A percentile compares a stretch with the other conserved stretches of the same genome.
These are phyloP conservation scores for Luscinia luscinia DNA, from an alignment of 2,797 vertebrate genomes.

Conservation along the genomic window DNA sequence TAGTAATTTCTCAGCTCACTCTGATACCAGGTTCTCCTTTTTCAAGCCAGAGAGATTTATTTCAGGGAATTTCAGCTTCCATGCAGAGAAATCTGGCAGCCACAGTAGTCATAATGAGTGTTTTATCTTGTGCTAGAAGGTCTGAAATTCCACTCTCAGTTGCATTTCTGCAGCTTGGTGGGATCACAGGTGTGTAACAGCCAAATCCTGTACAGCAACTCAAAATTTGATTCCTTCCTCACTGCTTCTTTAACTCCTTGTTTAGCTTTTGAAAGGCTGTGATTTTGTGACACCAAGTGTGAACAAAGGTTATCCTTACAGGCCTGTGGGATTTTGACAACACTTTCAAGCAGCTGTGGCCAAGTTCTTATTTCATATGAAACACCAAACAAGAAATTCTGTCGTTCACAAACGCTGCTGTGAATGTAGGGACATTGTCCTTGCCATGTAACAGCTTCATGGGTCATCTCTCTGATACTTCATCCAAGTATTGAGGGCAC, in stretches of 20 bases:
- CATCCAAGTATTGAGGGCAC: neutral
- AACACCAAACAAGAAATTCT: neutral
- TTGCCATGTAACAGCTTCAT: neutral
- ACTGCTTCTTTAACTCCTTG: constrained; percentile 1
- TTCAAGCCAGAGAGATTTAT: constrained; percentile 25
- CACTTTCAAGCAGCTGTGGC: neutral
- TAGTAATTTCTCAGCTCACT: neutral
- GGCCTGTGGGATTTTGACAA: neutral
- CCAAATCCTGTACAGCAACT: neutral
- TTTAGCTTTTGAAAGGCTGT: neutral
- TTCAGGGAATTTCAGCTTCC: constrained; percentile 19
- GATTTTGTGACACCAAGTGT: neutral
- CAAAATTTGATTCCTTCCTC: neutral
- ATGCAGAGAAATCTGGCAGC: constrained; percentile 26
- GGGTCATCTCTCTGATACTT: neutral
- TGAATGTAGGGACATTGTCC: neutral
- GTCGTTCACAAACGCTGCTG: neutral
- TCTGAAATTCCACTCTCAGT: constrained; percentile 49
- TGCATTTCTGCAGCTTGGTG: neutral
- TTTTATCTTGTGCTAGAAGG: constrained; percentile 19
- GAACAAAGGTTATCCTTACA: neutral
- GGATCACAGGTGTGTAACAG: neutral
- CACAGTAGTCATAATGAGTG: neutral
- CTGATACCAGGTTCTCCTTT: constrained; percentile 44
- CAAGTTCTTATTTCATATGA: neutral